Base-by-base conservation (phyloP, 2,888 invertebrate species). In the Patella ulyssiponensis region DNA sequence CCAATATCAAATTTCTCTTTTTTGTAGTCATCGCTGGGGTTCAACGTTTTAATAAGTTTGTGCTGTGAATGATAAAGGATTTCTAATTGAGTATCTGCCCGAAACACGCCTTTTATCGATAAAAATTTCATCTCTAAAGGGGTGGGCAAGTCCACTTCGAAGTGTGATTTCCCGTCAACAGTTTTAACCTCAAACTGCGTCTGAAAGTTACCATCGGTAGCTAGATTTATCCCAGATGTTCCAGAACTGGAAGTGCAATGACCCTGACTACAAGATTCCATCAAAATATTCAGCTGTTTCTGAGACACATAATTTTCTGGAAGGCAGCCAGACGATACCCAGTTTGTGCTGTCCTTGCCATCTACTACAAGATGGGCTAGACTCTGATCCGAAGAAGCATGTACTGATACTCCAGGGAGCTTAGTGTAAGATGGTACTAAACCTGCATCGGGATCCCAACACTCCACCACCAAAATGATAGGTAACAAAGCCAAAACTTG, bases 381-480 rank as follows among this genome's bases (percentile, higher is more conserved):
- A 3, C 77, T 51, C 14, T 53, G 70, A 56, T 80, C 79, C 27
- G 82, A 81, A 9, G 81, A 78, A 17, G 85, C 80, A 3, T 80
- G 77, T 12, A 83, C 81, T 0, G 73, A 78, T 2, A 80, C 85
- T 3, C 79, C 71, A 27, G 77, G 44, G 3, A 72, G 27, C 75
- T 87, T 87, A 4, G 86, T 87, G 75, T 80, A 82, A 23, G 87
- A 87, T 69, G 71, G 70, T 3, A 83, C 81, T 1, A 85, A 23
- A 12, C 87, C 87, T 33, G 87, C 86, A 71, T 87, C 85, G 7
- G 86, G 82, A 71, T 87, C 80, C 87, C 87, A 87, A 15, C 77
- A 33, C 15, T 58, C n/a, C 53, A 72, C 78, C 15, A 33, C 15
- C 11, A 27, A 44, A 20, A 64, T n/a, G 53, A 73, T 69, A 15